Evolutionary conservation across 2,797 vertebrate genomes (phyloP).

Genomic region (Eospalax fontanierii): DNA sequence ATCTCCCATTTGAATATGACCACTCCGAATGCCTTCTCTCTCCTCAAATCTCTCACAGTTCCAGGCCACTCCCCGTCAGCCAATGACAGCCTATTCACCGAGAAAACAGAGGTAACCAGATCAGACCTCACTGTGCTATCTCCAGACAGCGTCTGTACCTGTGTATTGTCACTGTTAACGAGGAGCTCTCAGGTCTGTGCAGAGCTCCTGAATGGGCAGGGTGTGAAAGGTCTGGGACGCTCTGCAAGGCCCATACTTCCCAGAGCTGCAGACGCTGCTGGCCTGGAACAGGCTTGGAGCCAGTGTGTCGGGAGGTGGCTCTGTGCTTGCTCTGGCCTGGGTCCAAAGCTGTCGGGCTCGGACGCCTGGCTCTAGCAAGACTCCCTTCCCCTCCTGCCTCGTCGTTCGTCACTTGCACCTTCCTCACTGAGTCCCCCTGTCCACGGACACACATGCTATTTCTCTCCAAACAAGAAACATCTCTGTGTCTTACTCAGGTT

Average conservation of each 20-base stretch:
- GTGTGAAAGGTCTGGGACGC: not conserved
- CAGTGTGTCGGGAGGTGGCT: not conserved
- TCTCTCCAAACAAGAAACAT: not conserved
- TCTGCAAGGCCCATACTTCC: not conserved
- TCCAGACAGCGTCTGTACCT: fast-evolving
- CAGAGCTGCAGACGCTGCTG: not conserved
- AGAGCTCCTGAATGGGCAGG: not conserved
- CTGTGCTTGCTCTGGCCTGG: not conserved
- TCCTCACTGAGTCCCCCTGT: not conserved
- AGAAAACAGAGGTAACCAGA: not conserved
- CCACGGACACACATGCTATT: not conserved
- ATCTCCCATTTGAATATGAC: not conserved
- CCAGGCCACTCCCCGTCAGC: not conserved
- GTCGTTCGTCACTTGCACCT: not conserved
- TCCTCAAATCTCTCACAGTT: not conserved
- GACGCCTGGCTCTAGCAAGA: not conserved
- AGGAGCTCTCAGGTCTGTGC: not conserved
- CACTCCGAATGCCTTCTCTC: not conserved
- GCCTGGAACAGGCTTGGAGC: not conserved
- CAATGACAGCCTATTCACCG: not conserved
- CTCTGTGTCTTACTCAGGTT: not conserved
- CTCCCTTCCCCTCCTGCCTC: not conserved
- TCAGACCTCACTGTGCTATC: not conserved
- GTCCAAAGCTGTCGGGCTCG: not conserved
- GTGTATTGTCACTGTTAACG: not conserved